Conservation (phyloP, 2,888 invertebrate species). For the Himalopsyche japonica region DNA sequence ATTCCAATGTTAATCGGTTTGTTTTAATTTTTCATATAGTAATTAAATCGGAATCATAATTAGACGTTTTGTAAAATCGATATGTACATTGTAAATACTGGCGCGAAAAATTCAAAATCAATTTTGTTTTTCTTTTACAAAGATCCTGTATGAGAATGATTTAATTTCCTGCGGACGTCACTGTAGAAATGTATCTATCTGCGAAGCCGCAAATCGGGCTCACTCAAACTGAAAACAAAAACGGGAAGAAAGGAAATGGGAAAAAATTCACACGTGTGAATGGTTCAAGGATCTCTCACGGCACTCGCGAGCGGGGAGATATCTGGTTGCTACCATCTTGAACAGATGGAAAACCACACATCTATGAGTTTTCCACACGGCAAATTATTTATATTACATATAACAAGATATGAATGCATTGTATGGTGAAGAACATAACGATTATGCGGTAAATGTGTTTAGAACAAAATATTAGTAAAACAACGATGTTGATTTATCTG, state of each 20-base stretch:
- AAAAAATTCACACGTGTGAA: constrained; percentile 27
- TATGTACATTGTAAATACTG: too few species aligned
- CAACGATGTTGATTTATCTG: too few species aligned
- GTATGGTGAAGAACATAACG: too few species aligned
- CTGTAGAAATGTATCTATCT: not conserved
- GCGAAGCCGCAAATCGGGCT: not conserved
- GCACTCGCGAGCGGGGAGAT: not conserved
- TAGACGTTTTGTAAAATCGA: too few species aligned
- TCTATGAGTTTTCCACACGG: not conserved
- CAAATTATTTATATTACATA: not conserved
- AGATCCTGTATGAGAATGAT: not conserved
- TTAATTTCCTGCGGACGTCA: not conserved
- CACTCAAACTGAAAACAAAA: constrained; percentile 14
- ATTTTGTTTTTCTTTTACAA: too few species aligned
- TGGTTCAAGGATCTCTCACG: constrained; percentile 22
- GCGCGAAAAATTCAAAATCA: too few species aligned
- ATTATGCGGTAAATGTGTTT: too few species aligned
- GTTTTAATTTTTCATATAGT: too few species aligned
- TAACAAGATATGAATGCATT: too few species aligned
- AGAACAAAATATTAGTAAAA: too few species aligned
- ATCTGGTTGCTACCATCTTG: not conserved
- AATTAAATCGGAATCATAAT: too few species aligned
- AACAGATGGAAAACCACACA: not conserved
- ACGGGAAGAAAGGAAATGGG: constrained; percentile 6
- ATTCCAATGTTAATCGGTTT: too few species aligned